Evolutionary conservation across 2,888 invertebrate genomes (phyloP).

Genomic region (Chelonus formosanus): DNA sequence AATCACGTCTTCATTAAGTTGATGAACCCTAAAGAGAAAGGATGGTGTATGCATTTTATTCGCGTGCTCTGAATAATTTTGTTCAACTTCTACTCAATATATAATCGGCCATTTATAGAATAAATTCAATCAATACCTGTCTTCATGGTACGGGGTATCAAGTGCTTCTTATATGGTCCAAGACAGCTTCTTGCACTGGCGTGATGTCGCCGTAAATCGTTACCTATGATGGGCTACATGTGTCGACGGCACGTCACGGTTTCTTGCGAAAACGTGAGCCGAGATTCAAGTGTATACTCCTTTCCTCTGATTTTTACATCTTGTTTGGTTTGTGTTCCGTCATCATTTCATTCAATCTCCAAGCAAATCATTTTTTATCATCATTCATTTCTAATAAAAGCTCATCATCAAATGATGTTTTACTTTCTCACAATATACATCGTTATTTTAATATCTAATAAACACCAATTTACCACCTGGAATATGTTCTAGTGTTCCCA

Average conservation of each 20-base stretch:
- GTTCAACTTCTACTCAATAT: conserved; percentile 36
- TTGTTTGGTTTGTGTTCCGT: conserved; percentile 26
- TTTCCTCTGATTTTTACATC: conserved; percentile 35
- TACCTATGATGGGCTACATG: conserved; percentile 64
- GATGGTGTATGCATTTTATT: background rate
- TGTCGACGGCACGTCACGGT: conserved; percentile 62
- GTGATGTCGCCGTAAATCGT: conserved; percentile 62
- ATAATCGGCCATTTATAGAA: conserved; percentile 53
- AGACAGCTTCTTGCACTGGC: conserved; percentile 56
- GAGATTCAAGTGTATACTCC: conserved; percentile 47
- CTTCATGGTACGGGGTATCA: conserved; percentile 44
- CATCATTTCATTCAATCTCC: too few relatives aligned
- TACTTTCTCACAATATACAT: too few relatives aligned
- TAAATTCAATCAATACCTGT: conserved; percentile 60
- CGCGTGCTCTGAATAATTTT: conserved; percentile 44
- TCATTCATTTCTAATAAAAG: too few relatives aligned
- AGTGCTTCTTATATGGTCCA: conserved; percentile 55
- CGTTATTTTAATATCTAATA: too few relatives aligned
- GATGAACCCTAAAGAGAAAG: conserved; percentile 7
- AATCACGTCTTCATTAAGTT: conserved; percentile 48
- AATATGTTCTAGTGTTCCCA: too few relatives aligned
- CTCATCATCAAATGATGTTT: too few relatives aligned
- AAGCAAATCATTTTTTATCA: too few relatives aligned
- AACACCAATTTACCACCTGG: too few relatives aligned
- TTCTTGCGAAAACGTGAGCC: conserved; percentile 63